phyloP scores from a whole-genome alignment of 2,888 invertebrate genomes.

The Oithona nana region DNA sequence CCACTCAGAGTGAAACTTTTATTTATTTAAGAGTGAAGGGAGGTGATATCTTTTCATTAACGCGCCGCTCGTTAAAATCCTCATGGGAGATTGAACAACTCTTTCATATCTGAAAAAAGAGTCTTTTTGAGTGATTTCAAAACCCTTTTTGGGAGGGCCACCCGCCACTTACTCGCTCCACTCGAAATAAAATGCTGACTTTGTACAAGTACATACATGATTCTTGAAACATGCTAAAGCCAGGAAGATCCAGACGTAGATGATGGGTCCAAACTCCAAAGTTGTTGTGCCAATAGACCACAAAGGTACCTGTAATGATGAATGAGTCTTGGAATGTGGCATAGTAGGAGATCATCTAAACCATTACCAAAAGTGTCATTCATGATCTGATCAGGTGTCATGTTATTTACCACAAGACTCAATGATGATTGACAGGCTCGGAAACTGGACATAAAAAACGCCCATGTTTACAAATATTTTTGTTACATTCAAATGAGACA shows the following conservation, averaged over 20 bases:
- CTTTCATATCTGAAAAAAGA: not conserved
- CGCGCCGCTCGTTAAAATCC: not conserved
- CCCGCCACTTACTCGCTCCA: too few relatives aligned
- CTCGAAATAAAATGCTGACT: too few relatives aligned
- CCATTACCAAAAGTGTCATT: not conserved
- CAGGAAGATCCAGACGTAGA: not conserved
- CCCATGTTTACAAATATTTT: too few relatives aligned
- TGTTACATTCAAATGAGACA: too few relatives aligned
- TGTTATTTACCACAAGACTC: not conserved
- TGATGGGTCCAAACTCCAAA: not conserved
- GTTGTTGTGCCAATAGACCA: not conserved
- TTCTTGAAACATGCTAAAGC: not conserved
- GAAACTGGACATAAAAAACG: too few relatives aligned
- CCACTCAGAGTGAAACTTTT: not conserved
- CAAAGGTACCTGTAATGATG: not conserved
- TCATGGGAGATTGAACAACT: too few relatives aligned
- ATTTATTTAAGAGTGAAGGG: not conserved
- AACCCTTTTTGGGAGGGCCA: too few relatives aligned
- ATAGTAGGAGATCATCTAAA: not conserved
- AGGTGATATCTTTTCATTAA: not conserved
- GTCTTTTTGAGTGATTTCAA: not conserved
- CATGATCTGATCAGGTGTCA: not conserved
- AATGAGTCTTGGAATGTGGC: not conserved
- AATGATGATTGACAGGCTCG: too few relatives aligned
- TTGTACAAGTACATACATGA: too few relatives aligned